These are phyloP conservation scores for Addax nasomaculatus DNA, from an alignment of 2,113 vertebrate species.

Conservation along the genomic window DNA sequence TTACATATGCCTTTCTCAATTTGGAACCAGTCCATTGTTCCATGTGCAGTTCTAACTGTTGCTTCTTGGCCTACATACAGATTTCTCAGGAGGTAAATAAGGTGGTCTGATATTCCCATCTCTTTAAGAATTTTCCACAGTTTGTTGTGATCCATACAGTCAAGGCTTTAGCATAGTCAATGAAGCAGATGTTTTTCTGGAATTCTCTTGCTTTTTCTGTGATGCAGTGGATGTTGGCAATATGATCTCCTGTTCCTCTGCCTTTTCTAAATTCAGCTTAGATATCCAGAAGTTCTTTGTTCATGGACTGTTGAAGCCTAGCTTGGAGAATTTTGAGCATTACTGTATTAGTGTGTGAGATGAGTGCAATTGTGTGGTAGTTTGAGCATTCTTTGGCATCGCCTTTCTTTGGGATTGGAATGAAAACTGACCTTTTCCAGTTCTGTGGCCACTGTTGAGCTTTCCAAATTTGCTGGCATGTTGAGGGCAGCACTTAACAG, in stretches of 20 bases:
- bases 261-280: not conserved
- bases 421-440: not conserved
- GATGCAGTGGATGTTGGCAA: fast-evolving
- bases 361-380: not conserved
- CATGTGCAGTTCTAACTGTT: not conserved
- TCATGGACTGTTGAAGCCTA: not conserved
- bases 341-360: not conserved
- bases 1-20: not conserved
- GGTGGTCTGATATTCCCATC: not conserved
- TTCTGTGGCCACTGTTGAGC: not conserved
- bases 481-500: not conserved
- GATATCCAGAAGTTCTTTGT: not conserved
- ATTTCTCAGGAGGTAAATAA: not conserved
- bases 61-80: not conserved
- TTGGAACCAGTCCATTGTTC: not conserved
- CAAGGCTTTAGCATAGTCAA: not conserved
- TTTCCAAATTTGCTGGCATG: not conserved
- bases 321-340: not conserved
- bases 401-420: not conserved
- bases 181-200: not conserved
- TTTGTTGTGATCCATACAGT: not conserved
- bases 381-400: not conserved
- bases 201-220: not conserved
- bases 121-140: not conserved
- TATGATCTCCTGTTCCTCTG: not conserved